phyloP scores from a whole-genome alignment of 1,140 invertebrate genomes.

The Drosophila ambigua region DNA sequence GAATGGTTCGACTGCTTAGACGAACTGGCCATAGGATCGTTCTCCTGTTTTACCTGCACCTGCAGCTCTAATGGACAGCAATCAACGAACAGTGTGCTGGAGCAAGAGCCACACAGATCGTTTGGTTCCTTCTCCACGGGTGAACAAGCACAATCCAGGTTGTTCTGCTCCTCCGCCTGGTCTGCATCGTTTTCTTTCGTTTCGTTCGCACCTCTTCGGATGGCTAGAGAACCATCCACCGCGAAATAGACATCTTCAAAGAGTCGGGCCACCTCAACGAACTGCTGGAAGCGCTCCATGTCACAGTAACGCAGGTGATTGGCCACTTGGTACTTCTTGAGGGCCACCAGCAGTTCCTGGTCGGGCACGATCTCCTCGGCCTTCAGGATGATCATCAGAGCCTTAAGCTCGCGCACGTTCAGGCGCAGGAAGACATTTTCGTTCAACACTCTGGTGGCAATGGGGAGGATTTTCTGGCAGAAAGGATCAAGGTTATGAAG shows the following conservation, averaged over 20 bases:
- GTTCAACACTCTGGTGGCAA: constrained; percentile 37
- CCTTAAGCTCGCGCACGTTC: constrained; percentile 34
- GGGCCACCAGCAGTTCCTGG: constrained; percentile 17
- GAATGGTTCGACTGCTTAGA: too few relatives aligned
- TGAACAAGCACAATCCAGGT: too few relatives aligned
- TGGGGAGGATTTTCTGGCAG: constrained; percentile 48
- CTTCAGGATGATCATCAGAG: constrained; percentile 42
- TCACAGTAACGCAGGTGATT: constrained; percentile 46
- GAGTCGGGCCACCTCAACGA: constrained; percentile 45
- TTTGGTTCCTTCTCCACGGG: too few relatives aligned
- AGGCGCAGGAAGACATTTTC: constrained; percentile 43
- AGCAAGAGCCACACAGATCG: not conserved
- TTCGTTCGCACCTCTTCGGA: not conserved
- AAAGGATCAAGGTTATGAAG: too few relatives aligned
- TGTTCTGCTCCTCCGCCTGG: too few relatives aligned
- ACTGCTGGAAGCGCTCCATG: constrained; percentile 49
- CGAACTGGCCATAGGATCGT: too few relatives aligned
- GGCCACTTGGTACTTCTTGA: constrained; percentile 47
- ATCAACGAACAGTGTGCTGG: too few relatives aligned
- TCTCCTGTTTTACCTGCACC: too few relatives aligned
- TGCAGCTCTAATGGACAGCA: too few relatives aligned
- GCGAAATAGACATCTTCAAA: constrained; percentile 37
- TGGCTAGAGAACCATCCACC: constrained; percentile 38
- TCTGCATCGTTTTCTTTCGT: not conserved
- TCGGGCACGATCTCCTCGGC: constrained; percentile 19